Evolutionary conservation across 2,888 invertebrate genomes (phyloP), one percentile per base, ranked within the genome.

Genomic region (Panopea generosa): DNA sequence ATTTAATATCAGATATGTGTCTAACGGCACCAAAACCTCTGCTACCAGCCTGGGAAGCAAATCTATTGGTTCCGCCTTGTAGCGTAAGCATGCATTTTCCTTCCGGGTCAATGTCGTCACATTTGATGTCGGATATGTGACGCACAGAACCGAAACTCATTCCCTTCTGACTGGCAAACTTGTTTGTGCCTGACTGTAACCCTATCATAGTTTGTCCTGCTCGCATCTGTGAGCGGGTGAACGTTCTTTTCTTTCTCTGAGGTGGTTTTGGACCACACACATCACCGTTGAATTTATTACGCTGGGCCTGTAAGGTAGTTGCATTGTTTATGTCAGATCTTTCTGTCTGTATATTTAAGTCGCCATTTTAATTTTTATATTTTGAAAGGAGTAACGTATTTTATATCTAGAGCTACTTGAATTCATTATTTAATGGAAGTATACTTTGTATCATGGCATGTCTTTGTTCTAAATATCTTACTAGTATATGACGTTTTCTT

Each of bases 51-150:
- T 92, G 92, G 49, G 89, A 89, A 27, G 92, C 92, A 38, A 84
- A 87, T 72, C 90, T 90, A 83, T 91, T 92, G 27, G 90, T 89
- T 24, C 91, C 92, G 7, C 90, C 88, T 79, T 92, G 91, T n/a
- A 90, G 84, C 33, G 90, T 87, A 29, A 92, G 90, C 40, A 89
- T 84, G 6, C 84, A 83, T 14, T 80, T 69, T 9, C 83, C 81
- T 22, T 86, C 86, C 24, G 85, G 84, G 18, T 74, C 68, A 2
- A 66, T 60, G 33, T 86, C 82, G 59, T 89, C 88, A 26, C 80
- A 84, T 38, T 76, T 69, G 26, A 87, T 86, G 59, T 88, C 87
- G 16, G 88, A 84, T 26, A 87, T 85, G 65, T 90, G 89, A 4
- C 91, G 72, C 0, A 83, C 84, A 18, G 76, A 62, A 2, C 91